These are phyloP conservation scores for Heteronetta atricapilla DNA, from an alignment of 2,113 vertebrate genomes.

Conservation along the genomic window DNA sequence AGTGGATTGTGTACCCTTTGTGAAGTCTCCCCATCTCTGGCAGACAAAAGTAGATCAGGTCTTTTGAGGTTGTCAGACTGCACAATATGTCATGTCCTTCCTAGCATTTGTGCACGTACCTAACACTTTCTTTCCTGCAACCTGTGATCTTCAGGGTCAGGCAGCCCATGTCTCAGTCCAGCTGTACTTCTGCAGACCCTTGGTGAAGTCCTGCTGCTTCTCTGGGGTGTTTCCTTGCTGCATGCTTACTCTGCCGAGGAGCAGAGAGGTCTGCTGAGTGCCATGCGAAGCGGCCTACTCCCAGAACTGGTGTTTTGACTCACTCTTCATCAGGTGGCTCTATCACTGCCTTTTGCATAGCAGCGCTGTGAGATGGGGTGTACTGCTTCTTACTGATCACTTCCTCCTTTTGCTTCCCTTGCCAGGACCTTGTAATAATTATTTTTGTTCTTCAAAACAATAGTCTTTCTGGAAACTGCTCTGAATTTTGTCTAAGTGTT, in stretches of 20 bases:
- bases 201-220: neutral
- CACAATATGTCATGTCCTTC: neutral
- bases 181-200: neutral
- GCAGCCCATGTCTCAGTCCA: rapidly evolving
- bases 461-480: neutral
- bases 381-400: neutral
- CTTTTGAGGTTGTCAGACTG: neutral
- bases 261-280: neutral
- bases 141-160: neutral
- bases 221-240: neutral
- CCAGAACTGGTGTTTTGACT: neutral
- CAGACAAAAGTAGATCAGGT: neutral
- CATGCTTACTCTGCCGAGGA: too few species aligned
- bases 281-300: neutral
- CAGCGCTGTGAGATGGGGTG: too few species aligned
- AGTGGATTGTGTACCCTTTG: neutral
- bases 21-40: neutral
- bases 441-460: neutral
- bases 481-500: neutral
- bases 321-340: neutral
- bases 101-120: rapidly evolving
- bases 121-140: neutral
- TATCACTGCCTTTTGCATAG: neutral
- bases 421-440: neutral
- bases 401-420: neutral